A percentile compares a stretch with the other conserved stretches of the same genome.
phyloP scores from a whole-genome alignment of 2,113 vertebrate genomes.

The Gambusia holbrooki region DNA sequence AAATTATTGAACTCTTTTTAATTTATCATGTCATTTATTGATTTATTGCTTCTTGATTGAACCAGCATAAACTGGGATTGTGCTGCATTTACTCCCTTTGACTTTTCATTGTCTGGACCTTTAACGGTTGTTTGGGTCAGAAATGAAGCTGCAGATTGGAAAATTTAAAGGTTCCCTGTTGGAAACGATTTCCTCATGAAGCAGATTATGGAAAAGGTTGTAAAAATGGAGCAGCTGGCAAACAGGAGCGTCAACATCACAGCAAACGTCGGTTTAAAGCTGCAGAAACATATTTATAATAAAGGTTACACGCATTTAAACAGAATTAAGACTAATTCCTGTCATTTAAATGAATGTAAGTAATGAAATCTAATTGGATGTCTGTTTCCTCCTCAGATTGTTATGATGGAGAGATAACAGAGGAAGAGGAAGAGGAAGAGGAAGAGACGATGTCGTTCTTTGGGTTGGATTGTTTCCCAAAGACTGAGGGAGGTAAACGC shows the following conservation, averaged over 20 bases:
- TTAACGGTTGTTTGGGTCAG: background rate
- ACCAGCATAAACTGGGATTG: background rate
- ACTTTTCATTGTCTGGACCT: background rate
- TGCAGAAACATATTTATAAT: too few species aligned
- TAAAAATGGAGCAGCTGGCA: constrained; percentile 1
- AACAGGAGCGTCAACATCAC: background rate
- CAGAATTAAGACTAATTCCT: background rate
- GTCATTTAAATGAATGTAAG: background rate
- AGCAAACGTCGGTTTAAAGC: background rate
- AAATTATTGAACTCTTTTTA: too few species aligned
- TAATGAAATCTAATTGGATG: background rate
- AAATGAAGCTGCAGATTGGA: constrained; percentile 1
- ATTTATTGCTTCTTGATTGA: too few species aligned
- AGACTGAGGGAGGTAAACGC: constrained; percentile 80
- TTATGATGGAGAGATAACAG: constrained; percentile 78
- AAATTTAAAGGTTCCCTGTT: background rate
- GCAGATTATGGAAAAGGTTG: constrained; percentile 37
- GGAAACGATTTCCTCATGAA: constrained; percentile 44
- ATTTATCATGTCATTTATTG: too few species aligned
- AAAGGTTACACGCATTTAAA: too few species aligned
- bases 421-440: too few species aligned
- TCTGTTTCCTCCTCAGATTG: constrained; percentile 16
- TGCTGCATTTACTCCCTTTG: background rate
- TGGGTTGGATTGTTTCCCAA: constrained; percentile 79
- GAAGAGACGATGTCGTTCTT: constrained; percentile 84